Conservation (phyloP, 2,888 invertebrate species). For the Cerceris rybyensis region DNA sequence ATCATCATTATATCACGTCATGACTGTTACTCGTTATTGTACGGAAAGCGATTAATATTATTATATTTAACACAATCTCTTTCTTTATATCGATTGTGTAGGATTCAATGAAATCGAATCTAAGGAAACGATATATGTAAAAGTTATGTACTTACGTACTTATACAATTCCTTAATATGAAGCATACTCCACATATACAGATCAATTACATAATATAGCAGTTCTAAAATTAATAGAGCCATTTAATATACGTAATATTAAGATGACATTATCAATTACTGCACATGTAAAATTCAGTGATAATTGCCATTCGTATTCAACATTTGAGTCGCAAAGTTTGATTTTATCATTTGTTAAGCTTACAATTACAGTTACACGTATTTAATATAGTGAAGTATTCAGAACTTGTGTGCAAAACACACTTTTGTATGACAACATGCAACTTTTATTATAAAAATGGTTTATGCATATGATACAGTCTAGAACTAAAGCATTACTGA, state of each 20-base stretch:
- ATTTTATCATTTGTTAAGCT: slow-evolving; percentile 59
- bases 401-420: slow-evolving; percentile 66
- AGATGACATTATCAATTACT: slow-evolving; percentile 56
- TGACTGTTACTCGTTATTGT: too few species aligned
- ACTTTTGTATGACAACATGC: slow-evolving; percentile 60
- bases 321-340: slow-evolving; percentile 71
- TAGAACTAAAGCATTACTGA: too few species aligned
- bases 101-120: slow-evolving; percentile 63
- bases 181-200: slow-evolving; percentile 59
- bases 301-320: slow-evolving; percentile 65
- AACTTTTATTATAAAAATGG: slow-evolving; percentile 64
- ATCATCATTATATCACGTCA: too few species aligned
- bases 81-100: slow-evolving; percentile 63
- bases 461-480: slow-evolving; percentile 60
- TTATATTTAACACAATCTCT: neutral
- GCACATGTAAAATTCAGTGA: slow-evolving; percentile 58
- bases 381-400: slow-evolving; percentile 63
- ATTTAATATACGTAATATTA: slow-evolving; percentile 59
- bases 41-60: too few species aligned
- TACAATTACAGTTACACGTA: slow-evolving; percentile 63
- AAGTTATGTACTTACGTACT: too few species aligned
- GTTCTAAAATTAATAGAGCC: slow-evolving; percentile 65
- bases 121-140: slow-evolving; percentile 61
- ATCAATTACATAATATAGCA: slow-evolving; percentile 68
- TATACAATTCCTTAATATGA: slow-evolving; percentile 68